Conservation (phyloP, 2,797 vertebrate species). For the Enteromius trimaculatus region DNA sequence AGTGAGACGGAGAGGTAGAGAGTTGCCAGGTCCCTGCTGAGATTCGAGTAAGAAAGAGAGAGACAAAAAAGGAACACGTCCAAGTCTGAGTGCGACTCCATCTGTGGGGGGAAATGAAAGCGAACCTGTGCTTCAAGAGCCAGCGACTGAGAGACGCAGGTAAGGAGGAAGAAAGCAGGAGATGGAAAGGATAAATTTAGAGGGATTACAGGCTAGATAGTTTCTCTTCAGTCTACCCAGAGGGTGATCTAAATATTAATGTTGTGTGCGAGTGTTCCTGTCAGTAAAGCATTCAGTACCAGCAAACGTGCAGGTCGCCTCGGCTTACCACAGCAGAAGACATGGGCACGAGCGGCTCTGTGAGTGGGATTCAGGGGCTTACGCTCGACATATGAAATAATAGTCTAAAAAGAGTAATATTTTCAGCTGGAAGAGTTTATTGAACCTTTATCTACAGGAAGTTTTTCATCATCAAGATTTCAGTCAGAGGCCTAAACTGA, state of each 20-base stretch:
- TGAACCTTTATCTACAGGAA: background rate
- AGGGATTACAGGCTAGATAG: constrained; percentile 27
- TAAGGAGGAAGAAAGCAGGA: constrained; percentile 21
- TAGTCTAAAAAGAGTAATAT: background rate
- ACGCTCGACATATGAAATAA: background rate
- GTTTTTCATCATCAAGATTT: background rate
- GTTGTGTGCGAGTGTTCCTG: constrained; percentile 28
- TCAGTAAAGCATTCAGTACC: background rate
- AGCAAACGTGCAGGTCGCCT: background rate
- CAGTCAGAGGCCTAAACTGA: background rate
- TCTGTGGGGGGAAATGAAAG: constrained; percentile 34
- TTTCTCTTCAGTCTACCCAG: constrained; percentile 19
- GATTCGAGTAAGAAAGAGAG: constrained; percentile 30
- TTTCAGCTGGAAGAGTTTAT: background rate
- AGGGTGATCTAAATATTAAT: constrained; percentile 40
- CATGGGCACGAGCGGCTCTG: background rate
- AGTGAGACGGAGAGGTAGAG: background rate
- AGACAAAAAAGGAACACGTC: constrained; percentile 35
- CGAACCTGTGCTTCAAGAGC: constrained; percentile 20
- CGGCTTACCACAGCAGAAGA: background rate
- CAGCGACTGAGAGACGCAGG: constrained; percentile 2
- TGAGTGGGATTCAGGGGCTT: background rate
- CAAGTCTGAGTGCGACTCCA: constrained; percentile 44
- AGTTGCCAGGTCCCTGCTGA: constrained; percentile 30
- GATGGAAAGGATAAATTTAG: constrained; percentile 23